Base-by-base conservation (phyloP, 2,113 vertebrate species). In the Neodon shergylaensis region DNA sequence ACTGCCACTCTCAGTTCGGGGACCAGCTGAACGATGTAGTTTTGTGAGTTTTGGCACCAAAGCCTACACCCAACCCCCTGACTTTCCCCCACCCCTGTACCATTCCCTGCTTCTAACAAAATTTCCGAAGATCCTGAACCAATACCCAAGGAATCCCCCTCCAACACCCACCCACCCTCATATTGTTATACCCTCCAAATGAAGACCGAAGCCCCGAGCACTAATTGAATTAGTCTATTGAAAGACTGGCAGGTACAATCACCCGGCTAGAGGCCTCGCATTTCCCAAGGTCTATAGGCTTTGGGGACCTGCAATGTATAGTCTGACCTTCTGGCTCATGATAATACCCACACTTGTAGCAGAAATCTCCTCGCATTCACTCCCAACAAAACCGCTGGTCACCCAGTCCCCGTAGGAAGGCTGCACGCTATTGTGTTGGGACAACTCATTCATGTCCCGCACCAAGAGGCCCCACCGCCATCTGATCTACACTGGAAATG, bases 371-470 rank as follows among this genome's bases (percentile, higher is more conserved):
- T 98, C 88, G 98, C 95, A 99, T 99, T 99, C 98, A 99, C 98
- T 98, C 98, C 98, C 98, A 98, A 99, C 98, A 99, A 99, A 99
- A 98, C 98, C 98, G 96, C 98, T 98, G 98, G 98, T 98, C 98
- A 99, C 98, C 98, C 98, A 98, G 98, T 98, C 98, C 98, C 98
- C 98, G 98, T 98, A 99, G 98, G 98, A 99, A 98, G 98, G 98
- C 98, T 98, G 98, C 96, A 94, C 96, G 98, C 98, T 98, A 98
- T 99, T 99, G 98, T 99, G 98, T 98, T 98, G 97, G 97, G 98
- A 99, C 98, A 99, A 98, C 98, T 99, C 98, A 99, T 99, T 99
- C 98, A 99, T 98, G 98, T 98, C 98, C 98, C 98, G 96, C 98
- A 98, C 98, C 98, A 98, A 95, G 98, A 98, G 98, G 98, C 98